Conservation (phyloP, 2,888 invertebrate genomes). For the Lasioglossum vierecki region DNA sequence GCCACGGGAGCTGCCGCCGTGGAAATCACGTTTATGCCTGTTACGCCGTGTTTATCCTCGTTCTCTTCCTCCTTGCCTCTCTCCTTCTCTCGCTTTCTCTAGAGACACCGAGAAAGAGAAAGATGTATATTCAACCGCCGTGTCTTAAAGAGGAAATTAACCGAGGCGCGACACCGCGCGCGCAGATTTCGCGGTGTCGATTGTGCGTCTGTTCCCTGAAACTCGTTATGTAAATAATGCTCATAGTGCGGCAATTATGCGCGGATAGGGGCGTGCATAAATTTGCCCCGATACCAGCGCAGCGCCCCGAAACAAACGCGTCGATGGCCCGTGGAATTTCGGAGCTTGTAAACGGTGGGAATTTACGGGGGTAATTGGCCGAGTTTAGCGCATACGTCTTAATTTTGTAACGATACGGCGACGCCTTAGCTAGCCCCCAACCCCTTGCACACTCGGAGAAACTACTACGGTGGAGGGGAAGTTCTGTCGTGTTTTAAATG, state of each 20-base stretch:
- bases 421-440: background rate
- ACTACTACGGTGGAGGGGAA: background rate
- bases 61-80: background rate
- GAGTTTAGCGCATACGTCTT: slow-evolving; percentile 28
- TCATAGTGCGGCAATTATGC: slow-evolving; percentile 48
- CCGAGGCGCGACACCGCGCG: background rate
- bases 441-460: background rate
- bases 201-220: slow-evolving; percentile 41
- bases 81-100: background rate
- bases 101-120: too few relatives aligned
- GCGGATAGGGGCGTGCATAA: slow-evolving; percentile 52
- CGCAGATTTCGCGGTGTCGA: slow-evolving; percentile 23
- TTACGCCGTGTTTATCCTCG: slow-evolving; percentile 21
- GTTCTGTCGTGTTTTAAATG: too few relatives aligned
- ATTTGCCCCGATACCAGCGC: slow-evolving; percentile 27
- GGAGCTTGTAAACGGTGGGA: slow-evolving; percentile 22
- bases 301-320: slow-evolving; percentile 24
- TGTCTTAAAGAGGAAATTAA: slow-evolving; percentile 36
- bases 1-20: background rate
- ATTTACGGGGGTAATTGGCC: slow-evolving; percentile 40
- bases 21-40: slow-evolving; percentile 29
- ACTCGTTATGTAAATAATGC: slow-evolving; percentile 58
- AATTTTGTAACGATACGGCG: background rate
- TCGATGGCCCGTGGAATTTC: slow-evolving; percentile 37
- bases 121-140: background rate